Conservation (phyloP, 1,140 invertebrate species). For the Neodiprion pinetum region DNA sequence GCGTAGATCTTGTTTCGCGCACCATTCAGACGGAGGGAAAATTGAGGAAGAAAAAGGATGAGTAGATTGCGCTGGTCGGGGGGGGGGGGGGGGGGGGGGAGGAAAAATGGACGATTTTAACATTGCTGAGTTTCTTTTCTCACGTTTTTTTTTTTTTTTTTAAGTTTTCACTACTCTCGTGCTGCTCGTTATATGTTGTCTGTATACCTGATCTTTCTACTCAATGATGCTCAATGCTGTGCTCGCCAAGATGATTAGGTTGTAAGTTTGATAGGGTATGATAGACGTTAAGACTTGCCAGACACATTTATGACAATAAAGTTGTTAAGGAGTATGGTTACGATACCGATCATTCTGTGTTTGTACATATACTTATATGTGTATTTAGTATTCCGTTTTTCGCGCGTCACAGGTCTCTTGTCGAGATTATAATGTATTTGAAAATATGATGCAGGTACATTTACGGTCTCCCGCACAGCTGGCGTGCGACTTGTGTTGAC, state of each 20-base stretch:
- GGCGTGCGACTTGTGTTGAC: too few relatives aligned
- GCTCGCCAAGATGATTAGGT: slow-evolving; percentile 13
- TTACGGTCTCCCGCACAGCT: too few relatives aligned
- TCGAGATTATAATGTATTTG: too few relatives aligned
- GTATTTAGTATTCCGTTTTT: too few relatives aligned
- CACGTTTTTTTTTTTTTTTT: background rate
- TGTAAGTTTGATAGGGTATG: background rate
- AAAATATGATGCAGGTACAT: too few relatives aligned
- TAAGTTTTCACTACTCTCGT: background rate
- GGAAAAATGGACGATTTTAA: background rate
- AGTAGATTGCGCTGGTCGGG: slow-evolving; percentile 50
- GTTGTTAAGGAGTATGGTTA: background rate
- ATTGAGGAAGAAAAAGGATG: slow-evolving; percentile 84
- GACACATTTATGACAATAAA: background rate
- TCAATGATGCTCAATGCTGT: slow-evolving; percentile 22
- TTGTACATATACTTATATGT: too few relatives aligned
- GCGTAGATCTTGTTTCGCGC: slow-evolving; percentile 83
- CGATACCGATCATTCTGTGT: background rate
- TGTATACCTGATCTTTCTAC: slow-evolving; percentile 12
- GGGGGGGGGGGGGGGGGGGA: too few relatives aligned
- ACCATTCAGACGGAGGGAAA: slow-evolving; percentile 94
- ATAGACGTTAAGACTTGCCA: background rate
- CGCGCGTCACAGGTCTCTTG: too few relatives aligned
- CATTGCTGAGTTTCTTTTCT: background rate
- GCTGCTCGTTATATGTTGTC: too few relatives aligned